Evolutionary conservation across 2,113 vertebrate species (phyloP), one percentile per base, ranked within the genome.

Genomic region (Apteryx mantelli): DNA sequence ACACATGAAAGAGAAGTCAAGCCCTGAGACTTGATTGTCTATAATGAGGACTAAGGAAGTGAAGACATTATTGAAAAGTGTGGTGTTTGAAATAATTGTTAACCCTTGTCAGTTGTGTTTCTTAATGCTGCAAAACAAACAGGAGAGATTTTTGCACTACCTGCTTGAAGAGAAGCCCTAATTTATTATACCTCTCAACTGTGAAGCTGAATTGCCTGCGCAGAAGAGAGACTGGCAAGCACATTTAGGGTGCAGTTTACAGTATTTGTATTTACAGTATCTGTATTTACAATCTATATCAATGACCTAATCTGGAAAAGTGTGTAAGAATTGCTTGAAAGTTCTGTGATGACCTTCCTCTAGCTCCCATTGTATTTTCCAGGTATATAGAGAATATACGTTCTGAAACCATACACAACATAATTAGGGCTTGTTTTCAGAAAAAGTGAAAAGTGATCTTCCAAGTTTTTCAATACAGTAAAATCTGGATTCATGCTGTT

Each of bases 71-170:
- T 91, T 70, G 78, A 95, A 86, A 52, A 88, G 89, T 82, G 38
- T 70, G 14, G 34, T 92, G 81, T 95, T 96, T 97, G 90, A 87
- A 95, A 75, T 95, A 96, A 93, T 94, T 97, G 61, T 97, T 97
- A 96, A 93, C 91, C 75, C 92, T 46, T 66, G 93, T 96, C 93
- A 96, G 30, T 97, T 86, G 91, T 86, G 86, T 89, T 87, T 58
- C 58, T 84, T 56, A 55, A 61, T 88, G 46, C 78, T 94, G 60
- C 93, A 95, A 95, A 95, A 92, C 94, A 93, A 95, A 94, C 48
- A 91, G 84, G 70, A 66, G 69, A 63, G 89, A 90, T 94, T 96
- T 38, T 98, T 97, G 92, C 75, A 61, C n/a, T 86, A 61, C 73
- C 52, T 94, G 58, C 89, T 94, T 86, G 84, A 84, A 68, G 68